Conservation (phyloP, 2,797 vertebrate genomes). For the Erethizon dorsatum region DNA sequence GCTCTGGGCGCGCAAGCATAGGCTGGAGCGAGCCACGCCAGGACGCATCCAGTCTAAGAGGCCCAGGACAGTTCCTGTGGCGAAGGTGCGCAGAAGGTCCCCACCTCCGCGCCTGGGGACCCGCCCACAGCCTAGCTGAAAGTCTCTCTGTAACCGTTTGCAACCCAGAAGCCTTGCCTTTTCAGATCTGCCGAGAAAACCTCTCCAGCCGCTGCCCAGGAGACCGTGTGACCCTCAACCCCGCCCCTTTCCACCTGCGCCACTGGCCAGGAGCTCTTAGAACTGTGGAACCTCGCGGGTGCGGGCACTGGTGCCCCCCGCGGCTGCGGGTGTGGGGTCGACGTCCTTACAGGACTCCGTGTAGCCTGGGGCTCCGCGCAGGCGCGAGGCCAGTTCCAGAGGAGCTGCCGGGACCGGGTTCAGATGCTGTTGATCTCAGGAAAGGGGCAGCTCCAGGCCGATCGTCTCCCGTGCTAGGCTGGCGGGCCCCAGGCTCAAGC, state of each 20-base stretch:
- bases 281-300: not conserved
- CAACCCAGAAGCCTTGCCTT: not conserved
- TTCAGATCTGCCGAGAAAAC: not conserved
- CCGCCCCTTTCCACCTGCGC: not conserved
- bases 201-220: not conserved
- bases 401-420: not conserved
- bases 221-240: not conserved
- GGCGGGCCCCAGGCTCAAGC: not conserved
- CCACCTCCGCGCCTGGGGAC: not conserved
- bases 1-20: not conserved
- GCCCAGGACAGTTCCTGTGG: not conserved
- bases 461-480: not conserved
- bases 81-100: not conserved
- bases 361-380: not conserved
- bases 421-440: not conserved
- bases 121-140: not conserved
- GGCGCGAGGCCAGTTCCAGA: not conserved
- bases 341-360: not conserved
- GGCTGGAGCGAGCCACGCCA: too few relatives aligned
- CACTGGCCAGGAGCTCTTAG: not conserved
- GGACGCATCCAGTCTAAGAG: not conserved
- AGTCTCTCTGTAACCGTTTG: not conserved
- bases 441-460: not conserved
- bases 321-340: not conserved
- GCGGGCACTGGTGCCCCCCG: not conserved